Conservation (phyloP, 2,797 vertebrate genomes). For the Linurgus olivaceus region DNA sequence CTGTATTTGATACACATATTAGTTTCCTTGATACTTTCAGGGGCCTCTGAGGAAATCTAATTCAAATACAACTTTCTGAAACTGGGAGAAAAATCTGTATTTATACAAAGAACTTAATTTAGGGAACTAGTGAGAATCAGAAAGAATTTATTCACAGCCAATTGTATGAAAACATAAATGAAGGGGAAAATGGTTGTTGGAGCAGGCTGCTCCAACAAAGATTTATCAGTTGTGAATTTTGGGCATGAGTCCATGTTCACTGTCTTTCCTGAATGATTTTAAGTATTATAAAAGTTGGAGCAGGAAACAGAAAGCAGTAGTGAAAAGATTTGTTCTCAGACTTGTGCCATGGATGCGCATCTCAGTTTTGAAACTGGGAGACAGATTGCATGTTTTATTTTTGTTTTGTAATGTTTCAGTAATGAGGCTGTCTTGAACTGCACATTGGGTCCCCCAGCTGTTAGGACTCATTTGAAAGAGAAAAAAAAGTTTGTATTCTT, state of each 20-base stretch:
- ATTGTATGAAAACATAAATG: background rate
- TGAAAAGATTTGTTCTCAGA: conserved; percentile 1
- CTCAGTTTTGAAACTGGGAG: background rate
- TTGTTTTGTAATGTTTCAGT: background rate
- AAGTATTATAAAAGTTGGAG: background rate
- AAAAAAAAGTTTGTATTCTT: background rate
- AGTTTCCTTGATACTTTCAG: background rate
- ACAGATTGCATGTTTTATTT: background rate
- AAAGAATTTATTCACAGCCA: background rate
- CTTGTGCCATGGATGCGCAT: background rate
- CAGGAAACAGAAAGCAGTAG: background rate
- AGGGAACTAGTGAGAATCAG: background rate
- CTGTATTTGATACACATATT: background rate
- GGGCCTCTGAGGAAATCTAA: background rate
- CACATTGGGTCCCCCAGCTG: background rate
- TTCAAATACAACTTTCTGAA: background rate
- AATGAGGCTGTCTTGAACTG: background rate
- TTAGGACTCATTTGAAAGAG: background rate
- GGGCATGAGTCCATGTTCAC: background rate
- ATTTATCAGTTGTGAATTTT: background rate
- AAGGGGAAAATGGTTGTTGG: background rate
- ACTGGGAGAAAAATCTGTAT: background rate
- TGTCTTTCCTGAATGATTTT: background rate
- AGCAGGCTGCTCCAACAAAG: background rate
- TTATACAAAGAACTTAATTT: background rate